phyloP scores from a whole-genome alignment of 1,140 invertebrate species.

The Coptotermes formosanus region DNA sequence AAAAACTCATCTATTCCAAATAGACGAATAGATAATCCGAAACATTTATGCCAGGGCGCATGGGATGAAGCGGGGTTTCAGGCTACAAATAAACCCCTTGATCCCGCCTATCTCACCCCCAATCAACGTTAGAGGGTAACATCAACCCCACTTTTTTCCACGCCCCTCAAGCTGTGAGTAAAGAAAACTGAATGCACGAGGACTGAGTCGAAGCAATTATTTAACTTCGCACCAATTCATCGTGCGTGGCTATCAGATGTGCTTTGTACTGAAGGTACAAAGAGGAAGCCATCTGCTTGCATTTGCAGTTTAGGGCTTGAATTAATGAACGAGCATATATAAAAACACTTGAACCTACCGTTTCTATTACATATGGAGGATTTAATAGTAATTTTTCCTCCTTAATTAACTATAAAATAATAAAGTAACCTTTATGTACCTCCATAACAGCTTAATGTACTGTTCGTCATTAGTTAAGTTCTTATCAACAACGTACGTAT shows the following conservation, averaged over 20 bases:
- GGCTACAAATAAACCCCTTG: background rate
- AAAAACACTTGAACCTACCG: too few species aligned
- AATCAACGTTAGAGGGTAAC: background rate
- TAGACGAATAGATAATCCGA: background rate
- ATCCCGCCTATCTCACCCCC: constrained; percentile 11
- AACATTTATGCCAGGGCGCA: background rate
- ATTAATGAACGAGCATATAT: too few species aligned
- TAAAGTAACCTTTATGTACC: too few species aligned
- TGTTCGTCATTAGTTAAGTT: too few species aligned
- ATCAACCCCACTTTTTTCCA: background rate
- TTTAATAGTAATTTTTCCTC: too few species aligned
- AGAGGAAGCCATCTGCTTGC: too few species aligned
- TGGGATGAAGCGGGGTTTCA: background rate
- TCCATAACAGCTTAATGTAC: too few species aligned
- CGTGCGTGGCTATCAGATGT: background rate
- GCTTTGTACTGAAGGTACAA: too few species aligned
- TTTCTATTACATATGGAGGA: too few species aligned
- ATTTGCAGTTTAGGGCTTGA: too few species aligned
- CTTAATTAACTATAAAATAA: too few species aligned
- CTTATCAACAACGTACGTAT: too few species aligned
- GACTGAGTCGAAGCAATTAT: background rate
- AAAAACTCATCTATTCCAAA: background rate
- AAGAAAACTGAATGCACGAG: background rate
- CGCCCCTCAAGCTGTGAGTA: background rate
- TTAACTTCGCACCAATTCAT: background rate